phyloP scores from a whole-genome alignment of 1,140 invertebrate species.

The Manduca sexta region DNA sequence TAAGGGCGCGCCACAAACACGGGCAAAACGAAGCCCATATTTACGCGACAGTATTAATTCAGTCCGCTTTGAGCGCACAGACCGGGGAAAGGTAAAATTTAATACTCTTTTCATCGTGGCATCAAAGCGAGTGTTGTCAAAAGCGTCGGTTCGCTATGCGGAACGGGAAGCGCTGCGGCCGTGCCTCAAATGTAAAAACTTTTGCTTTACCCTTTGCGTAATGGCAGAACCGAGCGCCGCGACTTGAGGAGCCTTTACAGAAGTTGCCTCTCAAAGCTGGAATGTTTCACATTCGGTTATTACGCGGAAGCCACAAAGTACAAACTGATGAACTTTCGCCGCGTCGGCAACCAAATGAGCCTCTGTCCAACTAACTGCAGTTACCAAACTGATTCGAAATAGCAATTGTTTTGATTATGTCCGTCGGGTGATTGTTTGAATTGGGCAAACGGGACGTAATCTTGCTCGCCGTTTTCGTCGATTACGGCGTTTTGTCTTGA shows the following conservation, averaged over 20 bases:
- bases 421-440: neutral
- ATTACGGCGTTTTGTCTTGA: slow-evolving; percentile 4
- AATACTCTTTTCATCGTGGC: slow-evolving; percentile 49
- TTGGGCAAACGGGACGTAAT: slow-evolving; percentile 23
- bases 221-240: slow-evolving; percentile 39
- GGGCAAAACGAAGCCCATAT: slow-evolving; percentile 25
- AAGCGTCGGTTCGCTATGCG: slow-evolving; percentile 54
- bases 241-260: slow-evolving; percentile 59
- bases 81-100: slow-evolving; percentile 55
- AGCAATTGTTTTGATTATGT: slow-evolving; percentile 1
- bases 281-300: slow-evolving; percentile 63
- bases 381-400: neutral
- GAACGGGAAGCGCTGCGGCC: slow-evolving; percentile 45
- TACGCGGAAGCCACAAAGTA: slow-evolving; percentile 33
- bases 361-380: neutral
- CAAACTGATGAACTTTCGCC: slow-evolving; percentile 26
- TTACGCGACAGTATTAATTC: slow-evolving; percentile 43
- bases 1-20: slow-evolving; percentile 8
- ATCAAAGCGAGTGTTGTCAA: slow-evolving; percentile 65
- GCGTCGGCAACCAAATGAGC: neutral
- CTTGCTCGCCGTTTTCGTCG: slow-evolving; percentile 16
- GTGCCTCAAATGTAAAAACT: slow-evolving; percentile 65
- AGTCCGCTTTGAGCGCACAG: slow-evolving; percentile 42
- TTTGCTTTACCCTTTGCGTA: slow-evolving; percentile 62
- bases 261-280: slow-evolving; percentile 58